These are phyloP conservation scores for Xestia sexstrigata DNA, from an alignment of 2,888 invertebrate species.

Conservation along the genomic window DNA sequence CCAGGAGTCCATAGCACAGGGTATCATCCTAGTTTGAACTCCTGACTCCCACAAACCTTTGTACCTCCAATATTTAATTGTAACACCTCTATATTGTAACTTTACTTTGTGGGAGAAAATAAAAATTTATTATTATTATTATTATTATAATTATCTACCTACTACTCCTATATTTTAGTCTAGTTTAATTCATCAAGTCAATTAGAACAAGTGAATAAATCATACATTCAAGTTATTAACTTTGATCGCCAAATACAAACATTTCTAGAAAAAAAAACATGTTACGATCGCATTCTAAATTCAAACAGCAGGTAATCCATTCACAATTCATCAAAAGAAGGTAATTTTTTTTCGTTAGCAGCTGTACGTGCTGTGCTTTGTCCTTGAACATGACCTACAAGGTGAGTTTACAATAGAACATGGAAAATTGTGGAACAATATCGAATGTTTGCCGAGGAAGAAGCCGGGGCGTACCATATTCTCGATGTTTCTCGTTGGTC, in stretches of 20 bases:
- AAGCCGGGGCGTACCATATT: slow-evolving; percentile 11
- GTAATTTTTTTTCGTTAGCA: slow-evolving; percentile 16
- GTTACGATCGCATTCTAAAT: neutral
- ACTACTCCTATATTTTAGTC: no score
- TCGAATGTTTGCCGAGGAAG: slow-evolving; percentile 20
- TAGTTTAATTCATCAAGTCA: neutral
- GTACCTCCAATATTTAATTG: no score
- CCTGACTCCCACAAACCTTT: no score
- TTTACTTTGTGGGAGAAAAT: no score
- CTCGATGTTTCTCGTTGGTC: slow-evolving; percentile 43
- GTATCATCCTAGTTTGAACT: no score
- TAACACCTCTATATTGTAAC: no score
- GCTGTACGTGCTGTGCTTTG: slow-evolving; percentile 6
- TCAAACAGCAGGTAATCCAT: neutral
- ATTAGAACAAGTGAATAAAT: neutral
- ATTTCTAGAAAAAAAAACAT: neutral
- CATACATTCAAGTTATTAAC: neutral
- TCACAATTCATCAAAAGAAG: neutral
- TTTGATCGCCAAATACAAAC: neutral
- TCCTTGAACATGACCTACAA: slow-evolving; percentile 66
- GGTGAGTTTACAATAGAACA: neutral
- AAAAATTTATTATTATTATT: no score
- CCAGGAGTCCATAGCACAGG: no score
- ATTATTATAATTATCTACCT: no score
- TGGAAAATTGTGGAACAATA: slow-evolving; percentile 47